Evolutionary conservation across 2,888 invertebrate species (phyloP), one percentile per base, ranked within the genome.

Genomic region (Nemoura dubitans): DNA sequence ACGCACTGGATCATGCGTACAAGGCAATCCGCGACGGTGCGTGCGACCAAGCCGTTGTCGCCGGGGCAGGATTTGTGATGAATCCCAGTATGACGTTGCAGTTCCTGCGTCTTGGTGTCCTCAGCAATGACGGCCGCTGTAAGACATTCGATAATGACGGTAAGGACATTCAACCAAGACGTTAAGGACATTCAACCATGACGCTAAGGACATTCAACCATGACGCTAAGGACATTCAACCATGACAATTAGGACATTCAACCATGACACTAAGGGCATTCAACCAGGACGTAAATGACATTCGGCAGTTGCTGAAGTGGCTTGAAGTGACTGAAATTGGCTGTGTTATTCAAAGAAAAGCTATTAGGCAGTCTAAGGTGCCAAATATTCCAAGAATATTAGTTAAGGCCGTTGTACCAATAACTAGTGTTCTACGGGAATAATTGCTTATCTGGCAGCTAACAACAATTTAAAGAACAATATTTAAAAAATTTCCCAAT

Each of bases 41-140:
- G 88, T 97, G 98, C 90, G 98, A 99, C 88, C 93, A 95, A 0
- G 98, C 98, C 0, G 94, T 98, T 86, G 97, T 99, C 21, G 21
- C 21, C 21, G 59, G 59, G 59, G 14, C 59, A 59, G 2, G 14
- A 3, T 59, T 59, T 10, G 2, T 1, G 89, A 92, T 98, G 0
- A 97, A 97, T 92, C 98, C 98, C 29, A 96, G 95, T 88, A 96
- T 97, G 0, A 96, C 98, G 0, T 92, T 98, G 80, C 98, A 98
- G 92, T 98, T 98, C 92, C 91, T 93, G 87, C 93, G 93, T 86
- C 92, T 95, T 43, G 94, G 94, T 89, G 96, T 96, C 90, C 91
- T 99, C 3, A 96, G 98, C 0, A 92, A 94, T 0, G 96, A 98
- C 88, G 98, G 99, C 0, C 94, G 94, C 84, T 98, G 98, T 91